Evolutionary conservation across 1,140 invertebrate species (phyloP), one percentile per base, ranked within the genome.

Genomic region (Vanessa atalanta): DNA sequence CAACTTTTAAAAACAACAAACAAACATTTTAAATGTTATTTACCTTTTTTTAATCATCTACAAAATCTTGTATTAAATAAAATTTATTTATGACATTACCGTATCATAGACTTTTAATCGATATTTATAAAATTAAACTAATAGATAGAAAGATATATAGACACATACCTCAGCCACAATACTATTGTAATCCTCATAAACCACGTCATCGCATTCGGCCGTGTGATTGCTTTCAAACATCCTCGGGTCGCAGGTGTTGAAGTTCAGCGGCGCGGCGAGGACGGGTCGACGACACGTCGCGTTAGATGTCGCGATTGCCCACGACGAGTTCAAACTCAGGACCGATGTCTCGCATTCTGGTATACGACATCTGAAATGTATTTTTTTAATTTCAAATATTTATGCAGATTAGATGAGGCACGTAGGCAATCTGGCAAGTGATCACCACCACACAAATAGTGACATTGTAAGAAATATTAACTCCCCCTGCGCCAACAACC

Each of bases 171-270:
- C 90, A 61, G 90, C 89, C 0, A 85, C 87, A 47, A 92, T 86
- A 73, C 89, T 92, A 48, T 91, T 87, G 53, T 90, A 84, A 55
- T 91, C 75, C 65, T 90, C 88, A 73, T 92, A 92, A 0, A 88
- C 73, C 6, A 90, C 31, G 8, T 78, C 75, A 0, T 85, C 76
- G 48, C 90, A 92, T 0, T 76, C 70, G 60, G 84, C 64, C 0
- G 77, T 84, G 9, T 73, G 68, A n/a, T 82, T 79, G 20, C 47
- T 63, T 9, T 67, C 31, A 63, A 86, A 87, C 66, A 77, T 73
- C 9, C 80, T 76, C n/a, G 83, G 73, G 5, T 51, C 66, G 65
- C 88, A 88, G 8, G 73, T 75, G 43, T 65, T 71, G 20, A 50
- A 47, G 14, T 79, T 68, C 26, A 12, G 12, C 14, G 1, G 9